Evolutionary conservation across 1,140 invertebrate genomes (phyloP).

Genomic region (Drosophila sp.): DNA sequence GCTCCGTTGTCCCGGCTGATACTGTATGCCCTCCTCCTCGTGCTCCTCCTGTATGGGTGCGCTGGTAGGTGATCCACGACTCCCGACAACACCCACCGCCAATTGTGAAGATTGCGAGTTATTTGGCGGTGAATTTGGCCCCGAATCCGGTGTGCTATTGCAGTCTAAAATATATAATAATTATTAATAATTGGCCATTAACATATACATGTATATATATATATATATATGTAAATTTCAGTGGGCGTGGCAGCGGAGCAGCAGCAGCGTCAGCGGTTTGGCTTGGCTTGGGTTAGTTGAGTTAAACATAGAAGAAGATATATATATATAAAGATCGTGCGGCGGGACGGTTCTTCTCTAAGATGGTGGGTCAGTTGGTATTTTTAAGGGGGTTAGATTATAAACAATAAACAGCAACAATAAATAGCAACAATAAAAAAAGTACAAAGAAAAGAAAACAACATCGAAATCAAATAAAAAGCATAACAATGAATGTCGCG

Average conservation of each 20-base stretch:
- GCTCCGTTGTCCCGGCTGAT: conserved; percentile 81
- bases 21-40: conserved; percentile 82
- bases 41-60: conserved; percentile 90
- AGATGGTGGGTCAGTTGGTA: neutral
- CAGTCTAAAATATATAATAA: conserved; percentile 50
- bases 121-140: conserved; percentile 90
- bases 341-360: neutral
- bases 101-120: conserved; percentile 84
- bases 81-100: conserved; percentile 83
- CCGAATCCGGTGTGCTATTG: conserved; percentile 91
- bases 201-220: neutral
- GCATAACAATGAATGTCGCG: neutral
- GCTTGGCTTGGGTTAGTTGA: conserved; percentile 11
- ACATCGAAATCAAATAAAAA: conserved; percentile 1
- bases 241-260: conserved; percentile 14
- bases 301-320: neutral
- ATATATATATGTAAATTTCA: neutral
- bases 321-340: neutral
- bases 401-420: conserved; percentile 19
- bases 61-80: conserved; percentile 84
- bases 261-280: conserved; percentile 24
- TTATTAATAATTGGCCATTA: neutral
- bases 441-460: conserved; percentile 21
- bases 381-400: conserved; percentile 25
- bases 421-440: conserved; percentile 31